These are phyloP conservation scores for Tenthredo notha DNA, from an alignment of 2,888 invertebrate species.

Conservation along the genomic window DNA sequence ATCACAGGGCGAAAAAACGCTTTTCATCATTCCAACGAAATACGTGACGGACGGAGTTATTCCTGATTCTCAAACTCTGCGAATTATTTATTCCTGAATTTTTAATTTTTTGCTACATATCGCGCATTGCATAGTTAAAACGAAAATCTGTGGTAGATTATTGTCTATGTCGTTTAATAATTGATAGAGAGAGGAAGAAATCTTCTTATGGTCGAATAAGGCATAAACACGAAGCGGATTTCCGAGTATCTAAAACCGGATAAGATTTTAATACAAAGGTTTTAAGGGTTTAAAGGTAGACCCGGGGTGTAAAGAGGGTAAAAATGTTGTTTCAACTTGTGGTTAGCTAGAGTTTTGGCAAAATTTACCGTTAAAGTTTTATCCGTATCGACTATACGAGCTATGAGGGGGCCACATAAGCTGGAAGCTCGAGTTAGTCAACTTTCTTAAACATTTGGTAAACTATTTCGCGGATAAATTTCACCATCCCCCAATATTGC, in stretches of 20 bases:
- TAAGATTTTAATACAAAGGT: slow-evolving; percentile 42
- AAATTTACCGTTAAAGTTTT: slow-evolving; percentile 46
- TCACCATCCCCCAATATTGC: not conserved
- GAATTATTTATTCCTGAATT: too few species aligned
- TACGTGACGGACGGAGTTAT: too few species aligned
- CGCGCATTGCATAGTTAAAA: too few species aligned
- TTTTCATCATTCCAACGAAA: not conserved
- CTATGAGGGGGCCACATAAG: too few species aligned
- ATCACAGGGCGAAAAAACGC: not conserved
- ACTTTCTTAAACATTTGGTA: slow-evolving; percentile 36
- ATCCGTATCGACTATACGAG: not conserved
- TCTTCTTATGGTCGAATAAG: not conserved
- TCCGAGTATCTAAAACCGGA: slow-evolving; percentile 15
- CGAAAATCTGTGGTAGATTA: not conserved
- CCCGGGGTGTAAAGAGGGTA: not conserved
- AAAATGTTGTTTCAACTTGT: not conserved
- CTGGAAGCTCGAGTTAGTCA: not conserved
- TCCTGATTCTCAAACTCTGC: too few species aligned
- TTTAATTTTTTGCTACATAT: too few species aligned
- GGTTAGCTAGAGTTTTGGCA: not conserved
- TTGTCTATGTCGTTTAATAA: not conserved
- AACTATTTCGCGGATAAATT: slow-evolving; percentile 33
- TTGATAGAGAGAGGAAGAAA: not conserved
- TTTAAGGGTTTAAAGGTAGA: not conserved
- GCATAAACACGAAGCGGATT: not conserved